Evolutionary conservation across 1,140 invertebrate genomes (phyloP).

Genomic region (Drosophila subobscura): DNA sequence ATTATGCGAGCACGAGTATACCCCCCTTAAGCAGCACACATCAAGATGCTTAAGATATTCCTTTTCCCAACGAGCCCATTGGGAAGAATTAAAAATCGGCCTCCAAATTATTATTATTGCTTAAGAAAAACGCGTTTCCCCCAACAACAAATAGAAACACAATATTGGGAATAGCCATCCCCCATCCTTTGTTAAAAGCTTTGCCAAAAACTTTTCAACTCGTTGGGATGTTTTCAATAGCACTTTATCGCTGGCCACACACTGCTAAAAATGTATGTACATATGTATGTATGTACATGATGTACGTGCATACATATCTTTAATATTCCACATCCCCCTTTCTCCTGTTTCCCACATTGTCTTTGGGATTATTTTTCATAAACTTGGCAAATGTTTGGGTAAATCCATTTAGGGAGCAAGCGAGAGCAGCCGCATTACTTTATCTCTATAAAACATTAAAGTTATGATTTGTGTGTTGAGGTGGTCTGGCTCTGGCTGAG

Average conservation of each 20-base stretch:
- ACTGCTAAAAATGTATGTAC: conserved; percentile 44
- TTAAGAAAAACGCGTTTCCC: conserved; percentile 77
- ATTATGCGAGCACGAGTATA: too few species aligned
- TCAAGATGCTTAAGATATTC: not conserved
- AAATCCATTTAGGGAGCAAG: conserved; percentile 71
- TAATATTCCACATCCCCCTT: not conserved
- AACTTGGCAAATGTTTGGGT: conserved; percentile 76
- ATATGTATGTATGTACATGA: conserved; percentile 19
- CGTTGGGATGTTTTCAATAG: conserved; percentile 72
- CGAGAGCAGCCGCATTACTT: conserved; percentile 71
- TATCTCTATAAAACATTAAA: conserved; percentile 70
- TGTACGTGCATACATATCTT: conserved; percentile 7
- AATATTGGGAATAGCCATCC: conserved; percentile 8
- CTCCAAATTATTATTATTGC: conserved; percentile 79
- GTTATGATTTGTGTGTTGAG: conserved; percentile 70
- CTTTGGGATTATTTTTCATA: conserved; percentile 77
- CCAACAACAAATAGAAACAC: conserved; percentile 1
- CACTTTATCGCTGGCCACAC: conserved; percentile 73
- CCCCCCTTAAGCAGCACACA: too few species aligned
- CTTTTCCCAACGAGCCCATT: conserved; percentile 66
- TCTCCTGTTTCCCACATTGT: conserved; percentile 3
- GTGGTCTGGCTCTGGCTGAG: conserved; percentile 3
- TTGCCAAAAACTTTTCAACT: conserved; percentile 50
- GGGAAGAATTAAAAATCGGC: conserved; percentile 78
- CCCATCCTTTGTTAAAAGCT: conserved; percentile 8